Percentiles rank a stretch among this genome's conserved stretches.
Conservation (phyloP, 2,113 vertebrate species). For the Chroicocephalus ridibundus region DNA sequence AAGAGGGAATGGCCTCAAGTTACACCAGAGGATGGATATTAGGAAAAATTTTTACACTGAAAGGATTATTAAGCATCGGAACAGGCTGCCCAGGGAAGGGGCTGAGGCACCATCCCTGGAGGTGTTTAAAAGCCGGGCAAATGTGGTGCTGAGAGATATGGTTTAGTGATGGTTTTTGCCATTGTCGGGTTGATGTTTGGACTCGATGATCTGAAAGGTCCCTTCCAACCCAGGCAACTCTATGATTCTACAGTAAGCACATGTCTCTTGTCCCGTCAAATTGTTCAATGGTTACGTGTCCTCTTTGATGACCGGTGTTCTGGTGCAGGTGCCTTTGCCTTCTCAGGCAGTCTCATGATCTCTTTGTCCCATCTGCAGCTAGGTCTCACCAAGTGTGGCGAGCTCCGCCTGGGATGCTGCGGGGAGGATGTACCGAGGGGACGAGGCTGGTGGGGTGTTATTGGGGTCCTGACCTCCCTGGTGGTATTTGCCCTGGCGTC, state of each 20-base stretch:
- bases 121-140: too few species aligned
- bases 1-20: too few species aligned
- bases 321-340: neutral
- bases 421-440: too few species aligned
- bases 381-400: neutral
- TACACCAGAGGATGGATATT: too few species aligned
- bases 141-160: too few species aligned
- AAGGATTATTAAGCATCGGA: too few species aligned
- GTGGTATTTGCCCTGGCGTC: accelerated
- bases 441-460: neutral
- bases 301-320: neutral
- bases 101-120: too few species aligned
- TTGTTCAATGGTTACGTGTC: neutral
- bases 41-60: too few species aligned
- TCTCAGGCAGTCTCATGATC: neutral
- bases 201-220: neutral
- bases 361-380: neutral
- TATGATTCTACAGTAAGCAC: too few species aligned
- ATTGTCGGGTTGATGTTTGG: too few species aligned
- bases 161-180: too few species aligned
- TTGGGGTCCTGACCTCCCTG: accelerated
- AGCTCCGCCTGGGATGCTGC: neutral
- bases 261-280: neutral
- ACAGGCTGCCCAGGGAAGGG: too few species aligned
- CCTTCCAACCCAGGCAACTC: neutral